These are phyloP conservation scores for Myathropa florea DNA, from an alignment of 2,888 invertebrate genomes.

Conservation along the genomic window DNA sequence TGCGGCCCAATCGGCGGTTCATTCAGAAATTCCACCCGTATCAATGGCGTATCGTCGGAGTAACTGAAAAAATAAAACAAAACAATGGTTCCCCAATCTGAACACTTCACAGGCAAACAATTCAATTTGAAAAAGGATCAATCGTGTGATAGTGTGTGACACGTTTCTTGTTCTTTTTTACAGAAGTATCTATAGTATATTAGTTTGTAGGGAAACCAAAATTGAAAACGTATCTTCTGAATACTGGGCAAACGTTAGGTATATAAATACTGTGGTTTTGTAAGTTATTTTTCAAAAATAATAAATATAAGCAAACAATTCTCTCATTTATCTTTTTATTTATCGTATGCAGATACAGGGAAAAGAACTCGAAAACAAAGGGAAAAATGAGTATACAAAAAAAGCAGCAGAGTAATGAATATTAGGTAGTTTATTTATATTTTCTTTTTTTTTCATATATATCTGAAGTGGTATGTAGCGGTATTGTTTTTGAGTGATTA, in stretches of 20 bases:
- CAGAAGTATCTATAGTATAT: constrained; percentile 31
- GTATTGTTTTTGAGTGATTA: constrained; percentile 43
- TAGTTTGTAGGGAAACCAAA: constrained; percentile 34
- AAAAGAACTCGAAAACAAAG: constrained; percentile 30
- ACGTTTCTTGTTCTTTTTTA: constrained; percentile 19
- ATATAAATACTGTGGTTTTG: neutral
- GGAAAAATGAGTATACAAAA: neutral
- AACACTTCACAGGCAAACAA: neutral
- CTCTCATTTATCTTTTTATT: neutral
- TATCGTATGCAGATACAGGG: neutral
- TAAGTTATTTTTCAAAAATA: too few species aligned
- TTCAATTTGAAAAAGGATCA: neutral
- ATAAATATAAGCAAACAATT: neutral
- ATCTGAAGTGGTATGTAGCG: neutral
- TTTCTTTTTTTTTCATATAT: constrained; percentile 4
- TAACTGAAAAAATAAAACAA: constrained; percentile 81
- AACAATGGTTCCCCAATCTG: neutral
- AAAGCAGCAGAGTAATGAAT: constrained; percentile 33
- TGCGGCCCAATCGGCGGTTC: constrained; percentile 87
- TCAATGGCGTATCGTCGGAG: constrained; percentile 86
- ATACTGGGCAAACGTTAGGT: constrained; percentile 37
- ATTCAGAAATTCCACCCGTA: constrained; percentile 87
- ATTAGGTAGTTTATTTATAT: neutral
- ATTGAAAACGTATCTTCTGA: constrained; percentile 30
- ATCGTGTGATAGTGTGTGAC: constrained; percentile 45